These are phyloP conservation scores for Masticophis lateralis DNA, from an alignment of 2,797 vertebrate genomes.

Conservation along the genomic window DNA sequence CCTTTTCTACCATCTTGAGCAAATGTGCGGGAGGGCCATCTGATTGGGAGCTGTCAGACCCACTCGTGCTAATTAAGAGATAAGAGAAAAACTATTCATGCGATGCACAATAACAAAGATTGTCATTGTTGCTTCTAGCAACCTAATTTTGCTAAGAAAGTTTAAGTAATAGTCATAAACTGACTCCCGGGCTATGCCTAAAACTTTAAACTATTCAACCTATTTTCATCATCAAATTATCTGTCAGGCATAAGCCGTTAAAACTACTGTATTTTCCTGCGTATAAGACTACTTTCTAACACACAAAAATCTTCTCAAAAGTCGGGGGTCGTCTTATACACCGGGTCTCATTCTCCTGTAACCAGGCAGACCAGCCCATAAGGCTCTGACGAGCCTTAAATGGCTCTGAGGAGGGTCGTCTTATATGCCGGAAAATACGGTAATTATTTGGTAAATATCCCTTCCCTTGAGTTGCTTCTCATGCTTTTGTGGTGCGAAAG, in stretches of 20 bases:
- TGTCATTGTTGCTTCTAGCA: neutral
- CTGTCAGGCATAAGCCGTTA: neutral
- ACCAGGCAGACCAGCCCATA: too few relatives aligned
- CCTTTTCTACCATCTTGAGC: slow-evolving; percentile 49
- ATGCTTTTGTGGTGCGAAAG: neutral
- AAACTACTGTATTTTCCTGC: too few relatives aligned
- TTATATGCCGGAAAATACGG: too few relatives aligned
- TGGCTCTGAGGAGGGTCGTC: too few relatives aligned
- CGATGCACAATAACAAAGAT: neutral
- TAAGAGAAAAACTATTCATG: neutral
- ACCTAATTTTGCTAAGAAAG: neutral
- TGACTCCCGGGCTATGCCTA: neutral
- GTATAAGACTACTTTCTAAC: too few relatives aligned
- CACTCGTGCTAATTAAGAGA: slow-evolving; percentile 80
- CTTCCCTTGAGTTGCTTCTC: neutral
- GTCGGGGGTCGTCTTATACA: too few relatives aligned
- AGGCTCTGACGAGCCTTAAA: too few relatives aligned
- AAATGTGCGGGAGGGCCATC: slow-evolving; percentile 78
- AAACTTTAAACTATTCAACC: neutral
- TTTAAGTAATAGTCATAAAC: neutral
- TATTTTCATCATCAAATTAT: neutral
- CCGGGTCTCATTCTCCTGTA: too few relatives aligned
- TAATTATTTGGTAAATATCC: neutral
- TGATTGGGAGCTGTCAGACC: slow-evolving; percentile 88
- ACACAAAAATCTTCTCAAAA: too few relatives aligned